Conservation (phyloP, 2,888 invertebrate genomes). For the Drosophila mettleri region DNA sequence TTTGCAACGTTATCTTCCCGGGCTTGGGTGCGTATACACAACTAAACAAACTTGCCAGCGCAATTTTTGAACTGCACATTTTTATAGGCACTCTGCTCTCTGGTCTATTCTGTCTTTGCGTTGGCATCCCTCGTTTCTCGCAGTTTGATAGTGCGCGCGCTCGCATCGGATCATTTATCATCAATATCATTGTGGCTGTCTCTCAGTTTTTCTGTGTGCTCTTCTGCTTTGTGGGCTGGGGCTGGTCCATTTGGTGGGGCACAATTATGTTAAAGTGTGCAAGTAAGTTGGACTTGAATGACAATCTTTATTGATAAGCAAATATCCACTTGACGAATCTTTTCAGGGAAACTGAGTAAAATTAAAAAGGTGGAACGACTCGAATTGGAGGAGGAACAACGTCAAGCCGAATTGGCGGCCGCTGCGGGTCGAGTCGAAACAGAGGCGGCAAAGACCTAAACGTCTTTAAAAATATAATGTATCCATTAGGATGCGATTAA, state of each 20-base stretch:
- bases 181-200: constrained; percentile 93
- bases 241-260: constrained; percentile 99
- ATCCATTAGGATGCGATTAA: constrained; percentile 39
- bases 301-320: not conserved
- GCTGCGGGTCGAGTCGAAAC: constrained; percentile 76
- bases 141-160: constrained; percentile 91
- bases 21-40: constrained; percentile 88
- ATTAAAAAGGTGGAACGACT: constrained; percentile 86
- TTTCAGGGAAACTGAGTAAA: constrained; percentile 88
- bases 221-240: constrained; percentile 98
- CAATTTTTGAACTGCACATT: not conserved
- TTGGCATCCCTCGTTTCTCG: constrained; percentile 95
- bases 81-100: constrained; percentile 93
- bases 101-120: constrained; percentile 94
- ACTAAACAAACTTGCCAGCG: not conserved
- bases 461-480: constrained; percentile 27
- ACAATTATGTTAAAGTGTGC: constrained; percentile 95
- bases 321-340: not conserved
- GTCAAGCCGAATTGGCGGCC: constrained; percentile 85
- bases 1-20: constrained; percentile 92
- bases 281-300: constrained; percentile 87
- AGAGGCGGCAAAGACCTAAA: constrained; percentile 66
- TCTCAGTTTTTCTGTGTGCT: constrained; percentile 97
- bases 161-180: constrained; percentile 92
- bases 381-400: constrained; percentile 85